These are phyloP conservation scores for Artemia sp. DNA, from an alignment of 2,888 invertebrate species.

Conservation along the genomic window DNA sequence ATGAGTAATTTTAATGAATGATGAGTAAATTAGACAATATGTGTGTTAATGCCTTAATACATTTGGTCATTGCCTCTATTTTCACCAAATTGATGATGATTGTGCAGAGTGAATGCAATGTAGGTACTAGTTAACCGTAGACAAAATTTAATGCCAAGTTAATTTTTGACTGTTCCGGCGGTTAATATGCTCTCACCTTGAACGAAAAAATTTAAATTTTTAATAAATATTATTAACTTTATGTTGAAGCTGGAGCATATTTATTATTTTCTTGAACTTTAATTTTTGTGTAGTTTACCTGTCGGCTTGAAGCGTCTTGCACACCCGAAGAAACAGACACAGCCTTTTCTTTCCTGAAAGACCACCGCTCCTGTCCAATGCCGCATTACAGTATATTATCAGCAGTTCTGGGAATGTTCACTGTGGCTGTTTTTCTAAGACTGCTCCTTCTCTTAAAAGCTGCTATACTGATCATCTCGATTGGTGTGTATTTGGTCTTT, in stretches of 20 bases:
- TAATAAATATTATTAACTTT: neutral
- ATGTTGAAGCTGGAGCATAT: neutral
- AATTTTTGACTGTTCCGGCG: too few species aligned
- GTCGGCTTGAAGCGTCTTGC: conserved; percentile 36
- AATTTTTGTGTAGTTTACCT: conserved; percentile 42
- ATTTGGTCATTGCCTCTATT: too few species aligned
- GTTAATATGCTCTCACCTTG: neutral
- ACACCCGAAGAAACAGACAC: conserved; percentile 21
- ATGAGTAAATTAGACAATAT: too few species aligned
- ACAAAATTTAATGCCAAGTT: too few species aligned
- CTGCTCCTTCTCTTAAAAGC: conserved; percentile 68
- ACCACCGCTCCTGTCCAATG: conserved; percentile 61
- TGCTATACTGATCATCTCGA: conserved; percentile 55
- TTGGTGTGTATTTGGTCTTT: conserved; percentile 56
- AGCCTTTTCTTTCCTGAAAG: conserved; percentile 30
- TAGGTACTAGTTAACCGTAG: too few species aligned
- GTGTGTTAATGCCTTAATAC: too few species aligned
- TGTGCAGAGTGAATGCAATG: too few species aligned
- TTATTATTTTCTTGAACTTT: conserved; percentile 15
- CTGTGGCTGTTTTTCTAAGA: conserved; percentile 64
- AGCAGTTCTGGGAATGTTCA: conserved; percentile 63
- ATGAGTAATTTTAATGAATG: too few species aligned
- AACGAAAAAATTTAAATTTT: neutral
- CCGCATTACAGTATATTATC: conserved; percentile 74
- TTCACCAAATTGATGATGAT: too few species aligned